Evolutionary conservation across 2,888 invertebrate species (phyloP), one percentile per base, ranked within the genome.

Genomic region (Agrilus biguttatus): DNA sequence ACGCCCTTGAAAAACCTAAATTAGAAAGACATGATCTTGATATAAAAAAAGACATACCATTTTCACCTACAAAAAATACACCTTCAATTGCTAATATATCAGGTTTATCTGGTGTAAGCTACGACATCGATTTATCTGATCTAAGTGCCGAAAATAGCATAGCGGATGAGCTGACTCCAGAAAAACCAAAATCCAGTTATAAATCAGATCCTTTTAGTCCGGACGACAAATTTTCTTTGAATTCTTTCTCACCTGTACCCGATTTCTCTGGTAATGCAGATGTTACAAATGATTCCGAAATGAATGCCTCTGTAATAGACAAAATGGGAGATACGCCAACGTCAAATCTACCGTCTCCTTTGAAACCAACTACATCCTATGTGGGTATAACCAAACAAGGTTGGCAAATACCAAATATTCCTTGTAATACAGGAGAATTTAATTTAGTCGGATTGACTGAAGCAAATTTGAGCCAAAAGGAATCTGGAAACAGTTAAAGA

Each of bases 51-150:
- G 28, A 28, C 4, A 4, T 10, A 10, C 10, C 28, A 2, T 10
- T 28, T 28, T 28, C 28, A 10, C 28, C 28, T 10, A 5, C 28
- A 28, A 28, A 28, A 28, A 10, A 28, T 2, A 28, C 28, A 10
- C 28, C 28, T 10, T 3, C 28, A 10, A 28, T 28, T 28, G 10
- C 8, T 28, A 28, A 10, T 10, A 8, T 23, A 72, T 75, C 28
- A 12, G 78, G 78, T 0, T 60, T 83, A 21, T 75, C 78, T 19
- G 78, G 79, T 54, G 75, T 84, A 12, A 83, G 83, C 59, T 84
- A 84, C 50, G 83, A 84, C 51, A 81, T 83, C 43, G 83, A 83
- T 60, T 66, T 83, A 45, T 83, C 83, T 3, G 84, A 83, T 61
- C 66, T 80, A 35, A 83, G 82, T 53, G 79, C 74, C 0, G 83